These are phyloP conservation scores for Ferdinandea cuprea DNA, from an alignment of 2,888 invertebrate species.

Conservation along the genomic window DNA sequence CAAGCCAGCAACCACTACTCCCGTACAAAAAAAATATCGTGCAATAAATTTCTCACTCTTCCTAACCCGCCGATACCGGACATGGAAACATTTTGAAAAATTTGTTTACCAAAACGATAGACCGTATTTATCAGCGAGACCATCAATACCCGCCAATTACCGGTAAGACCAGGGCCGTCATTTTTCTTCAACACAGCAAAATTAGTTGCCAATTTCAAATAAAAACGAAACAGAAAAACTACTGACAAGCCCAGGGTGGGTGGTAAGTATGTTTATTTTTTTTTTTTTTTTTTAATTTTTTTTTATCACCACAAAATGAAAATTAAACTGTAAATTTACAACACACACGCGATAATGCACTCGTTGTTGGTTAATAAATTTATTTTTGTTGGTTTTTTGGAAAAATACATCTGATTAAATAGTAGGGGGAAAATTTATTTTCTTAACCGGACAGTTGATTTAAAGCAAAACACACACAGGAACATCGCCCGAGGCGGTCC, in stretches of 20 bases:
- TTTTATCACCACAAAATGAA: conserved; percentile 26
- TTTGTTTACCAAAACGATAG: conserved; percentile 1
- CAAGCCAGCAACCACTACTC: too few species aligned
- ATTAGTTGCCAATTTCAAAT: neutral
- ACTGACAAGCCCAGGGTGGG: conserved; percentile 1
- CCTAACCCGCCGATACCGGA: conserved; percentile 5
- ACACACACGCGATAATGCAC: neutral
- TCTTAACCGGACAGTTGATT: conserved; percentile 37
- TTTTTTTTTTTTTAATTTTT: conserved; percentile 7
- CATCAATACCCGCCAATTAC: conserved; percentile 44
- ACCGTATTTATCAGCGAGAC: conserved; percentile 24
- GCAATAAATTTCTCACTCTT: conserved; percentile 10
- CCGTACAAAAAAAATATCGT: neutral
- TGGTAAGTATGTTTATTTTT: conserved; percentile 6
- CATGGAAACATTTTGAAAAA: conserved; percentile 16
- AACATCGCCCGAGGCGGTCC: conserved; percentile 12
- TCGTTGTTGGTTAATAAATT: too few species aligned
- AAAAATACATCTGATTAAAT: conserved; percentile 26
- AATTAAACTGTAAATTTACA: conserved; percentile 22
- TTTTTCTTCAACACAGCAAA: conserved; percentile 4
- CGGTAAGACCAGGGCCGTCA: conserved; percentile 1
- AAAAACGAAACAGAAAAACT: neutral
- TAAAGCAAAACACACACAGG: conserved; percentile 22
- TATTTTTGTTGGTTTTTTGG: too few species aligned
- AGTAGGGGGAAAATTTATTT: conserved; percentile 51